Base-by-base conservation (phyloP, 2,797 vertebrate genomes). In the Lutjanus campechanus region DNA sequence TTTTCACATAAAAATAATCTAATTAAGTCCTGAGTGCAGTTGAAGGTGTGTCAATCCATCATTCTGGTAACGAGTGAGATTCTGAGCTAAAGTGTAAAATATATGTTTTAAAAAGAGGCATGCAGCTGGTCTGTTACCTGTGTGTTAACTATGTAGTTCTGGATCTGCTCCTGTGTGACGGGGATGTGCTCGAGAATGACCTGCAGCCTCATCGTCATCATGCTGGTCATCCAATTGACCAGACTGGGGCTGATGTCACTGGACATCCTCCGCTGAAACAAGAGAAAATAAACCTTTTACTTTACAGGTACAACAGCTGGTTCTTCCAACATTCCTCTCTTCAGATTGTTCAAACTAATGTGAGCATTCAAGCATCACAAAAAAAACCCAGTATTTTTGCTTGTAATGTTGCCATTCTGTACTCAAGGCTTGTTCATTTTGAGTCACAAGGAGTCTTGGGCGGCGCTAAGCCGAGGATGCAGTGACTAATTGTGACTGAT, bases 191-290 rank as follows among this genome's bases (percentile, higher is more conserved):
- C 97, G 85, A 98, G 94, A 13, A 98, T 96, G 53, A 97, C 96
- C 91, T 97, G 97, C 73, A 98, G 95, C 81, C 97, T 95, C 94
- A 97, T 96, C 1, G 97, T 96, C 96, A 98, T 97, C 96, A 98
- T 97, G 46, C 97, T 96, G 80, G 97, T 97, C 94, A 98, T 95
- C 97, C 97, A 98, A 93, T 96, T 97, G 67, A 98, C 97, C 89
- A 98, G 93, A 11, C 96, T 96, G 1, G 97, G 97, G 78, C 96
- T 97, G 79, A 98, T 97, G 65, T 97, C 97, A 3, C 96, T 96
- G 2, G 97, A 98, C 95, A 98, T 97, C 47, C 97, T 95, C 77
- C 97, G 95, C 97, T 98, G 91, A 59, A 85, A 46, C 22, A 29
- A 12, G 40, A 62, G 16, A 22, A 66, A 41, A 55, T 12, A 16